Percentiles rank a stretch among this genome's conserved stretches.
Evolutionary conservation across 2,797 vertebrate species (phyloP).

Genomic region (Sebastes steindachneri): DNA sequence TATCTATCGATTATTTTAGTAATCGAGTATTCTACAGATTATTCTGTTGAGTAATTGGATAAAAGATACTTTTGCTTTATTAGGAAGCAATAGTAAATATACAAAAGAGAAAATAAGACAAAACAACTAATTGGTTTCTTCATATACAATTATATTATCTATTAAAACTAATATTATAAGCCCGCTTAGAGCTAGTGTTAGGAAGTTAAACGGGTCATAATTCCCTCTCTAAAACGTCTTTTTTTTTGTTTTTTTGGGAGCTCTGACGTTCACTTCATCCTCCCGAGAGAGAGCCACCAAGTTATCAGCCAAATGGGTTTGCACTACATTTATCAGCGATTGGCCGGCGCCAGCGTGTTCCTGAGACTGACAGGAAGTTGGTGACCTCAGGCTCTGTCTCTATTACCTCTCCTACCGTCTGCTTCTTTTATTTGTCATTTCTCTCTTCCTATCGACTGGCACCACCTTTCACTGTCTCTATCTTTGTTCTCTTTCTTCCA

Average conservation of each 20-base stretch:
- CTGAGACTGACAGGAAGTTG: not conserved
- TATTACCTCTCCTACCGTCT: not conserved
- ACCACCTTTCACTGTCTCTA: not conserved
- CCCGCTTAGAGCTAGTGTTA: no score
- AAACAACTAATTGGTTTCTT: no score
- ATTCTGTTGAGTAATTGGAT: no score
- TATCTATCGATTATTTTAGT: no score
- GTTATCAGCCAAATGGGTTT: slow-evolving; percentile 18
- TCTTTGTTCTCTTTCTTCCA: not conserved
- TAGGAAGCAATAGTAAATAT: no score
- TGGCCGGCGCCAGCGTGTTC: not conserved
- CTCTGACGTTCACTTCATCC: not conserved
- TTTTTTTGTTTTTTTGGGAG: not conserved
- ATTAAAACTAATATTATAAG: no score
- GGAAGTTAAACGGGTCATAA: no score
- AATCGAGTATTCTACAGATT: no score
- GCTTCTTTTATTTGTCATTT: not conserved
- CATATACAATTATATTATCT: no score
- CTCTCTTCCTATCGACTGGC: not conserved
- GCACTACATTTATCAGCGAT: slow-evolving; percentile 7
- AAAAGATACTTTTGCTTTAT: no score
- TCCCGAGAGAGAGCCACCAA: not conserved
- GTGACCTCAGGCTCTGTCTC: not conserved
- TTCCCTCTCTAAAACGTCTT: not conserved
- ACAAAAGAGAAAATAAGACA: no score